Evolutionary conservation across 2,797 vertebrate species (phyloP).

Genomic region (Galagoides demidoff): DNA sequence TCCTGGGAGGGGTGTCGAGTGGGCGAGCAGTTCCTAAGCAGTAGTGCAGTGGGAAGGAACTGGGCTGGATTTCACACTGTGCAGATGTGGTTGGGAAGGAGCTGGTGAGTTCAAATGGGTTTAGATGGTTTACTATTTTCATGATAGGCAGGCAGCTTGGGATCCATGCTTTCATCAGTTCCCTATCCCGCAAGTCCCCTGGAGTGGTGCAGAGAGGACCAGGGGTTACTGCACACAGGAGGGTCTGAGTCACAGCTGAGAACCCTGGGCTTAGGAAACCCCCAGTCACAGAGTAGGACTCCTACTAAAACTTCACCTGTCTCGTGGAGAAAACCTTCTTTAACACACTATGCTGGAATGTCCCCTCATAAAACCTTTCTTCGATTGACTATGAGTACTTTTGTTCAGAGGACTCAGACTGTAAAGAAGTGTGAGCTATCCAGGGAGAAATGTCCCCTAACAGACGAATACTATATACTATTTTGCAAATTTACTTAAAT

Average conservation of each 20-base stretch:
- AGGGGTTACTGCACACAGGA: no score
- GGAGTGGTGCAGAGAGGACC: neutral
- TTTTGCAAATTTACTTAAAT: conserved; percentile 27
- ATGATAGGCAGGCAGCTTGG: neutral
- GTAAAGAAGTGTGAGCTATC: neutral
- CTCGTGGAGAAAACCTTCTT: neutral
- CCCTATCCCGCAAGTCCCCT: fast-evolving
- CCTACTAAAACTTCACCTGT: neutral
- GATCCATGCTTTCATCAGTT: neutral
- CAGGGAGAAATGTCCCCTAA: neutral
- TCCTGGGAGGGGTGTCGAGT: neutral
- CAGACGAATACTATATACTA: neutral
- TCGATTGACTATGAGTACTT: neutral
- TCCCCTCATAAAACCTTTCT: neutral
- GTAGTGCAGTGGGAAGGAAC: neutral
- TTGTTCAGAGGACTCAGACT: neutral
- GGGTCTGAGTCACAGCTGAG: neutral
- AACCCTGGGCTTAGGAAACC: neutral
- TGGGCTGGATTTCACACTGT: neutral
- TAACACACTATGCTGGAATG: neutral
- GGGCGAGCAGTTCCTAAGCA: neutral
- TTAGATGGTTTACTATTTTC: neutral
- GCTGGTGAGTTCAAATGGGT: neutral
- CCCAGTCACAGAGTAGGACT: neutral
- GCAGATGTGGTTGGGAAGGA: neutral